Evolutionary conservation across 1,140 invertebrate species (phyloP).

Genomic region (Caenorhabditis inopinata): DNA sequence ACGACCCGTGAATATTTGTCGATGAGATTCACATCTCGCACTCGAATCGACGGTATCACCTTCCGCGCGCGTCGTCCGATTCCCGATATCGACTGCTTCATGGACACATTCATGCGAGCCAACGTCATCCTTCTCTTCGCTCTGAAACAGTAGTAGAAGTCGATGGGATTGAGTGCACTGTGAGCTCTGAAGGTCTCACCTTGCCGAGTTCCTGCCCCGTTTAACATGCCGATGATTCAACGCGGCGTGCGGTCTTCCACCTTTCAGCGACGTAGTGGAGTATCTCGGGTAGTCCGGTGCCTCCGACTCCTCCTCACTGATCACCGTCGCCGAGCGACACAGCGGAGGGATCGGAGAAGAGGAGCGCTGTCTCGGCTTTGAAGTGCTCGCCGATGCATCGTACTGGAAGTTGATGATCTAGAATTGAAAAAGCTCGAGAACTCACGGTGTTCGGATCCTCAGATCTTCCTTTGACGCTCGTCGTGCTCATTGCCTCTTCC

Average conservation of each 20-base stretch:
- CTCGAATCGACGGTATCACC: constrained; percentile 47
- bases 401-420: background rate
- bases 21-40: constrained; percentile 90
- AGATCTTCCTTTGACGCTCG: background rate
- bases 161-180: background rate
- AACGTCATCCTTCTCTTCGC: constrained; percentile 3
- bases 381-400: background rate
- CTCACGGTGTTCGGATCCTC: background rate
- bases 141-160: background rate
- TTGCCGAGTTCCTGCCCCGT: background rate
- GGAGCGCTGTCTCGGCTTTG: background rate
- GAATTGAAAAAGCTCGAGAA: background rate
- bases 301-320: background rate
- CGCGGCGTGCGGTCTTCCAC: background rate
- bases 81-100: constrained; percentile 23
- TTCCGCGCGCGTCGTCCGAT: constrained; percentile 19
- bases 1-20: constrained; percentile 80
- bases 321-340: background rate
- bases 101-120: constrained; percentile 33
- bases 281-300: constrained; percentile 2
- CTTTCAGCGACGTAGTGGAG: background rate
- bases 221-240: background rate
- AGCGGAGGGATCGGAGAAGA: background rate
- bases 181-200: background rate
- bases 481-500: background rate